Percentiles rank a stretch among this genome's conserved stretches.
Conservation (phyloP, 2,113 vertebrate species). For the Colistium nudipinnis region DNA sequence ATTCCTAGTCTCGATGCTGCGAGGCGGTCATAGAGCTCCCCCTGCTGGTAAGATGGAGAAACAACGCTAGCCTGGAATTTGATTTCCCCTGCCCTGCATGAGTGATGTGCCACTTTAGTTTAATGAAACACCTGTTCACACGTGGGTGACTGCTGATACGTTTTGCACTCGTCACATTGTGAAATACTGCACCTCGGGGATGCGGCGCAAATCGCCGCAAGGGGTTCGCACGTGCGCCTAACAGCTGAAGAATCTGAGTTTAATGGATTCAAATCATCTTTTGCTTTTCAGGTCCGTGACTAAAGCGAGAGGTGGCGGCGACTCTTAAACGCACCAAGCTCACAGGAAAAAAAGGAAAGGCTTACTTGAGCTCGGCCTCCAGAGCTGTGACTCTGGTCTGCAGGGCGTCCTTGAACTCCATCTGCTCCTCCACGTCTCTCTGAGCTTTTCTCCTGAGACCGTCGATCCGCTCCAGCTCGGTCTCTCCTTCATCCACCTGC, state of each 20-base stretch:
- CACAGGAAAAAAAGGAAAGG: neutral
- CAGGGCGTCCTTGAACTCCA: constrained; percentile 90
- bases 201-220: constrained; percentile 20
- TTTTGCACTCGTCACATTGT: constrained; percentile 33
- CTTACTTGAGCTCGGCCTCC: constrained; percentile 92
- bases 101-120: constrained; percentile 39
- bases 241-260: constrained; percentile 26
- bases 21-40: constrained; percentile 24
- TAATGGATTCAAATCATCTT: constrained; percentile 7
- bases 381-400: constrained; percentile 86
- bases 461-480: constrained; percentile 91
- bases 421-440: constrained; percentile 93
- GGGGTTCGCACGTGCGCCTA: constrained; percentile 33
- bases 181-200: constrained; percentile 39
- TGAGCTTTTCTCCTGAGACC: constrained; percentile 87
- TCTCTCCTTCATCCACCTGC: constrained; percentile 93
- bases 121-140: constrained; percentile 39
- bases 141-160: constrained; percentile 28
- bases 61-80: constrained; percentile 24
- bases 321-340: neutral
- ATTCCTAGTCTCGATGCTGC: too few relatives aligned
- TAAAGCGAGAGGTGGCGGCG: constrained; percentile 8
- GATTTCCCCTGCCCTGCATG: constrained; percentile 31
- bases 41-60: constrained; percentile 44
- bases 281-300: constrained; percentile 18